These are phyloP conservation scores for Penaeus japonicus DNA, from an alignment of 1,140 invertebrate species.

Conservation along the genomic window DNA sequence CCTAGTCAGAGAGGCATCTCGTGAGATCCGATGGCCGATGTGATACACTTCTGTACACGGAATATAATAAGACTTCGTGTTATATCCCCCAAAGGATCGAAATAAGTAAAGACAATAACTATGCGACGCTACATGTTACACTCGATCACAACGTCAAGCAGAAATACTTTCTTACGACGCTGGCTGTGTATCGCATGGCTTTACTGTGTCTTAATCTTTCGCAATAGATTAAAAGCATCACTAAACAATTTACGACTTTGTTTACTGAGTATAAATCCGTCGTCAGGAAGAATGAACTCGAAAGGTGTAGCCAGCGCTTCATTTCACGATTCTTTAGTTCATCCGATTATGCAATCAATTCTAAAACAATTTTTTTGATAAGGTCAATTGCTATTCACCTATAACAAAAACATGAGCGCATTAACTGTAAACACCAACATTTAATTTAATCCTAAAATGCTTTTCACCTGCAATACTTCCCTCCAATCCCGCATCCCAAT, in stretches of 20 bases:
- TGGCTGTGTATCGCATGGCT: background rate
- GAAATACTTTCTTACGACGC: background rate
- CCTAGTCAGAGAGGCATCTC: too few relatives aligned
- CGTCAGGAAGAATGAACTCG: too few relatives aligned
- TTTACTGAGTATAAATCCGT: background rate
- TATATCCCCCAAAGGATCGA: too few relatives aligned
- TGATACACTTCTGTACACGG: too few relatives aligned
- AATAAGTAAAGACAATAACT: background rate
- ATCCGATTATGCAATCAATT: slow-evolving; percentile 34
- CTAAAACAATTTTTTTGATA: slow-evolving; percentile 42
- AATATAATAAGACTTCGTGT: too few relatives aligned
- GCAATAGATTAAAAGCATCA: background rate
- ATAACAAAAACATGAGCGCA: slow-evolving; percentile 37
- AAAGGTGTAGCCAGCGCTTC: too few relatives aligned
- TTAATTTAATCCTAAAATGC: slow-evolving; percentile 53
- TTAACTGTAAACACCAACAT: slow-evolving; percentile 52
- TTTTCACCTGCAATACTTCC: slow-evolving; percentile 24
- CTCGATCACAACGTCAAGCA: background rate
- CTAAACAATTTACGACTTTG: background rate
- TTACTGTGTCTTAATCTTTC: background rate
- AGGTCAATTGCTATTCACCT: slow-evolving; percentile 35
- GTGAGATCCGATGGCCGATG: too few relatives aligned
- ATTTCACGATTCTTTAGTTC: background rate
- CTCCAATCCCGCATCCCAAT: slow-evolving; percentile 25
- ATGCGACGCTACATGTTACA: background rate